phyloP scores from a whole-genome alignment of 2,797 vertebrate genomes.

The Onychomys arenicola region DNA sequence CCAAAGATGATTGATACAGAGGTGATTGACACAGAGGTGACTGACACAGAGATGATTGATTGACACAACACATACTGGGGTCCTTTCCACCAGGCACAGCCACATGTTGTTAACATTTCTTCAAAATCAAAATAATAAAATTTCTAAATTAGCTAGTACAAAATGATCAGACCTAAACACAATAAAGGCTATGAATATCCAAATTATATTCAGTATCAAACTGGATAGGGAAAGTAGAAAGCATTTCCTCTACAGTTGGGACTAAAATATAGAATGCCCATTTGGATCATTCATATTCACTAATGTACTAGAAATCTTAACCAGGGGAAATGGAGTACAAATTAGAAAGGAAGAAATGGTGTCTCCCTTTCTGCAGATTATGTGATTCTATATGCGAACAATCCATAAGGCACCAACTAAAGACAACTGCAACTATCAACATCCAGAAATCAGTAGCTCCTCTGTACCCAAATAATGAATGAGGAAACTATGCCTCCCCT shows the following conservation, averaged over 20 bases:
- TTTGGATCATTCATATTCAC: background rate
- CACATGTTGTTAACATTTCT: background rate
- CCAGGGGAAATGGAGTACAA: background rate
- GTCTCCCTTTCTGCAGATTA: background rate
- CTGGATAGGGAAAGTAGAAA: background rate
- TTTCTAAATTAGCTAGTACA: background rate
- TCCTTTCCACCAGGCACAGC: background rate
- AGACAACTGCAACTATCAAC: background rate
- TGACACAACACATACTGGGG: background rate
- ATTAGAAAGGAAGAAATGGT: background rate
- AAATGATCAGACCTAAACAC: background rate
- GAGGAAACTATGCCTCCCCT: background rate
- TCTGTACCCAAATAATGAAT: background rate
- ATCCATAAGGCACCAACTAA: background rate
- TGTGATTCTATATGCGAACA: background rate
- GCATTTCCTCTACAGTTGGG: background rate
- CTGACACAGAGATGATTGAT: too few relatives aligned
- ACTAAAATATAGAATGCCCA: background rate
- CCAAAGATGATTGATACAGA: too few relatives aligned
- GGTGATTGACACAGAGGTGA: too few relatives aligned
- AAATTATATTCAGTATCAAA: background rate
- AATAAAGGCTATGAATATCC: background rate
- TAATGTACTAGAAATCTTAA: background rate
- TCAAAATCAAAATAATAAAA: background rate
- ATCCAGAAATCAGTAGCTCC: background rate